Conservation (phyloP, 2,113 vertebrate species). For the Eurypyga helias region DNA sequence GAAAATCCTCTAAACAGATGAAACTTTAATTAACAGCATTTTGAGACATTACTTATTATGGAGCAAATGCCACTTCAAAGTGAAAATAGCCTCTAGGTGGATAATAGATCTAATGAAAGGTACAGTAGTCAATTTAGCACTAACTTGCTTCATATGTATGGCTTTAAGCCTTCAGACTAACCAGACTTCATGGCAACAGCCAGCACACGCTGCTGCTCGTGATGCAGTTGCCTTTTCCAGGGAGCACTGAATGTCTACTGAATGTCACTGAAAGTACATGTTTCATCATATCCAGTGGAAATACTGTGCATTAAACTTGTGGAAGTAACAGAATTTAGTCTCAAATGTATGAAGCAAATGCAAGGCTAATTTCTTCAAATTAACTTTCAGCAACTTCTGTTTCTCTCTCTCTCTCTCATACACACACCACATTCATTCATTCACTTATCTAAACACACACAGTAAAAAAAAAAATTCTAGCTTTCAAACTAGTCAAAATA, state of each 20-base stretch:
- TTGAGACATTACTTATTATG: constrained; percentile 41
- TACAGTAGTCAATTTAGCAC: neutral
- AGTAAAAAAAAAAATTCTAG: neutral
- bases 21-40: constrained; percentile 73
- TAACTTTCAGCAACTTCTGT: neutral
- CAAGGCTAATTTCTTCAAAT: constrained; percentile 10
- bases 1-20: constrained; percentile 60
- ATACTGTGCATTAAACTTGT: neutral
- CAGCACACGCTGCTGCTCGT: rapidly evolving
- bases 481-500: constrained; percentile 59
- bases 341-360: neutral
- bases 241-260: rapidly evolving
- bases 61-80: constrained; percentile 65
- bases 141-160: neutral
- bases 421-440: neutral
- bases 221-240: neutral
- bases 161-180: neutral
- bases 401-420: neutral
- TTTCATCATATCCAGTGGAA: neutral
- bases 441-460: constrained; percentile 14
- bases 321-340: neutral
- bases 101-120: constrained; percentile 29
- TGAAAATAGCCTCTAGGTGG: constrained; percentile 62
- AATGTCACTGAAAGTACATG: neutral
- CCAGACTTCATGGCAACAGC: neutral